A percentile compares a stretch with the other conserved stretches of the same genome.
Evolutionary conservation across 2,113 vertebrate species (phyloP).

Genomic region (Thunnus maccoyii): DNA sequence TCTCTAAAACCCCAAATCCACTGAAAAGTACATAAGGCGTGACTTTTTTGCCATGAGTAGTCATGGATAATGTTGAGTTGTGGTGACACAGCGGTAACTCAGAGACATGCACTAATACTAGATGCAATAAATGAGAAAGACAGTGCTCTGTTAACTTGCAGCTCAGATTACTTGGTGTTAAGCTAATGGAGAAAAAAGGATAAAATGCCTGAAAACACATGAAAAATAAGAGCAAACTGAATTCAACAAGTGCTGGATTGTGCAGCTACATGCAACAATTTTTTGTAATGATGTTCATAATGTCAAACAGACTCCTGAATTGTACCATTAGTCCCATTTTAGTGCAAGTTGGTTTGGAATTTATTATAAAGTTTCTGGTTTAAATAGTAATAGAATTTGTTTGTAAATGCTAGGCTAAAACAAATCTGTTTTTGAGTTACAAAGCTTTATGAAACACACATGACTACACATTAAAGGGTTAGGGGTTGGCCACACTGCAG

Average conservation of each 20-base stretch:
- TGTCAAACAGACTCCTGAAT: constrained; percentile 16
- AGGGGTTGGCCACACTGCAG: constrained; percentile 43
- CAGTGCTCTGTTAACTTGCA: neutral
- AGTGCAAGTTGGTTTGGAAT: neutral
- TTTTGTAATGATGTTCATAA: neutral
- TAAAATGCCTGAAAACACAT: neutral
- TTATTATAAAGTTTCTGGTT: constrained; percentile 22
- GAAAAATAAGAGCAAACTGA: neutral
- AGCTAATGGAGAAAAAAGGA: neutral
- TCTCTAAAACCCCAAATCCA: no score
- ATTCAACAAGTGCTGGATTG: neutral
- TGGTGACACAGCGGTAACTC: no score
- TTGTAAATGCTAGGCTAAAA: constrained; percentile 48
- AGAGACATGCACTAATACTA: neutral
- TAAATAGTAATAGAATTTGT: constrained; percentile 18
- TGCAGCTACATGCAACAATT: neutral
- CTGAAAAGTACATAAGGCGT: no score
- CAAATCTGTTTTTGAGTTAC: constrained; percentile 52
- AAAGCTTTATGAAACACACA: constrained; percentile 30
- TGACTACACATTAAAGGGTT: constrained; percentile 48
- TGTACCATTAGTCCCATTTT: neutral
- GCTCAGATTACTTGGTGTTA: no score
- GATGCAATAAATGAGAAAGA: neutral
- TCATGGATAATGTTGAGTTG: no score
- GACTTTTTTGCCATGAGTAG: no score